Percentiles rank a stretch among this genome's conserved stretches.
These are phyloP conservation scores for Karalla daura DNA, from an alignment of 2,797 vertebrate genomes.

Conservation along the genomic window DNA sequence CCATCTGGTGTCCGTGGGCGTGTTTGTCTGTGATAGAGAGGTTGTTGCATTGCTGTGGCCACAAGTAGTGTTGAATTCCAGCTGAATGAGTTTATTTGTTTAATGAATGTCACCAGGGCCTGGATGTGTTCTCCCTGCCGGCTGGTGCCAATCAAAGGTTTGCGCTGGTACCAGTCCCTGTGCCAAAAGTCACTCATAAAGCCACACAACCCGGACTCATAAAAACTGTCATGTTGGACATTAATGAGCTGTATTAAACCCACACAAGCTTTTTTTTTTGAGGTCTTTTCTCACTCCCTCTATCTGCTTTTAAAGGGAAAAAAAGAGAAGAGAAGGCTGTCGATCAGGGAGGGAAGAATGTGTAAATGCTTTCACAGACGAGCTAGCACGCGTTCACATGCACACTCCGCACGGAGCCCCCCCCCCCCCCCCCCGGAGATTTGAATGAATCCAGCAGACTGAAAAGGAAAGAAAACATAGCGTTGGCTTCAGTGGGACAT, in stretches of 20 bases:
- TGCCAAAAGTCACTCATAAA: conserved; percentile 67
- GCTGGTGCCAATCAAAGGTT: conserved; percentile 49
- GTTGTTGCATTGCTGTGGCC: conserved; percentile 43
- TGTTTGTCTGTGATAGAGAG: conserved; percentile 12
- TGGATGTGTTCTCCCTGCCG: conserved; percentile 50
- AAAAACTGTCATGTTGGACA: conserved; percentile 66
- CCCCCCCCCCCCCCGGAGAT: too few relatives aligned
- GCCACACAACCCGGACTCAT: conserved; percentile 51
- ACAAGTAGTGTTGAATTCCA: conserved; percentile 62
- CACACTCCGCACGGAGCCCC: conserved; percentile 56
- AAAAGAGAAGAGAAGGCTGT: conserved; percentile 32
- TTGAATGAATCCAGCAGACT: conserved; percentile 81
- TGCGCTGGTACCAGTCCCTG: conserved; percentile 43
- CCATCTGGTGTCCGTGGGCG: conserved; percentile 35
- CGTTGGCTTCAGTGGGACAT: conserved; percentile 57
- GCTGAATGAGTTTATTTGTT: conserved; percentile 67
- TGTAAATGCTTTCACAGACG: conserved; percentile 71
- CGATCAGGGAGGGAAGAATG: conserved; percentile 62
- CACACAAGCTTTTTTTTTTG: conserved; percentile 9
- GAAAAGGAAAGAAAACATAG: conserved; percentile 72
- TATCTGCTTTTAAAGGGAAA: conserved; percentile 23
- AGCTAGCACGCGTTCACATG: conserved; percentile 37
- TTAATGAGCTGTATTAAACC: conserved; percentile 65
- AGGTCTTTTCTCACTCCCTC: conserved; percentile 30
- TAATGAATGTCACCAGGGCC: conserved; percentile 58